Conservation (phyloP, 2,113 vertebrate species). For the Melospiza melodia region DNA sequence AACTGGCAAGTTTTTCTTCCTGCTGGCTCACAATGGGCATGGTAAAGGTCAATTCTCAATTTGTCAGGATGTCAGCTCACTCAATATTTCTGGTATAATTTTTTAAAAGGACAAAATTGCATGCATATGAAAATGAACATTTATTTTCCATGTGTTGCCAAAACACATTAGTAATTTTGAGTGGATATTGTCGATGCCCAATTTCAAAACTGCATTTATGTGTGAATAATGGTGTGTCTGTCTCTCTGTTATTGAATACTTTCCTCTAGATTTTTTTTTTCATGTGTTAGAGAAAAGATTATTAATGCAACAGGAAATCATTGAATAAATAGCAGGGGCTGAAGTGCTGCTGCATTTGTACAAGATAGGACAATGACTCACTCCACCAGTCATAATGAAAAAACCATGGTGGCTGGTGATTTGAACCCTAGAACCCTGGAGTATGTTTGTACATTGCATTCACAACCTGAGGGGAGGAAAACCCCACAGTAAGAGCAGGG, state of each 20-base stretch:
- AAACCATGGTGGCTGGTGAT: background rate
- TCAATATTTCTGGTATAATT: background rate
- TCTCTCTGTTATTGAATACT: background rate
- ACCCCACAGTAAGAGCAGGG: background rate
- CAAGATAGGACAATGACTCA: background rate
- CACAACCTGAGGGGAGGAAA: background rate
- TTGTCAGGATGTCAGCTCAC: constrained; percentile 23
- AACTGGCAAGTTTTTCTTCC: constrained; percentile 54
- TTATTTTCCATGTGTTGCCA: background rate
- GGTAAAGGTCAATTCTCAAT: constrained; percentile 43
- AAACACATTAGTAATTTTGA: background rate
- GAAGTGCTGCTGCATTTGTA: constrained; percentile 3
- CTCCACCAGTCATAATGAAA: background rate
- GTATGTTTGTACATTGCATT: background rate
- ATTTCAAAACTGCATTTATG: background rate
- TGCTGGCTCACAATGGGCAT: constrained; percentile 12
- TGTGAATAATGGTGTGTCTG: background rate
- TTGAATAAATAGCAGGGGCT: constrained; percentile 7
- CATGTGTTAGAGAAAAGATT: background rate
- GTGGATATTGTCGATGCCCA: background rate
- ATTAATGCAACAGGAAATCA: background rate
- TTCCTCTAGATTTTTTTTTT: background rate
- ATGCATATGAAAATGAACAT: background rate
- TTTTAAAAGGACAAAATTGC: background rate
- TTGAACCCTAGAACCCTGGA: background rate